These are phyloP conservation scores for Ceratina japonica DNA, from an alignment of 1,140 invertebrate genomes.

Conservation along the genomic window DNA sequence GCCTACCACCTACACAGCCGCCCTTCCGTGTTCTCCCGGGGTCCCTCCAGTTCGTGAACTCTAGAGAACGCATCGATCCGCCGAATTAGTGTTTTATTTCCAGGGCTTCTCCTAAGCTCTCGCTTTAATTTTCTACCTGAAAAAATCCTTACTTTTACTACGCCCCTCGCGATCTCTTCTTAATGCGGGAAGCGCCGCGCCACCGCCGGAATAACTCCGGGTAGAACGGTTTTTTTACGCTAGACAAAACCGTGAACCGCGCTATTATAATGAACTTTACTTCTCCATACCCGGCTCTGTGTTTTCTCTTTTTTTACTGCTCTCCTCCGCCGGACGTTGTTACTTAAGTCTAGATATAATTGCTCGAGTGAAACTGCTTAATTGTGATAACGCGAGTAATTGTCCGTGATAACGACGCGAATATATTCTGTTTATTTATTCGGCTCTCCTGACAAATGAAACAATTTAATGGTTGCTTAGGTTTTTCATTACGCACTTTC, in stretches of 20 bases:
- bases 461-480: too few relatives aligned
- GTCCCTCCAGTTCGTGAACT: constrained; percentile 59
- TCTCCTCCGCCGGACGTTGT: too few relatives aligned
- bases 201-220: constrained; percentile 31
- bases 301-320: not conserved
- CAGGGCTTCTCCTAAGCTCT: constrained; percentile 66
- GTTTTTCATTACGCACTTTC: not conserved
- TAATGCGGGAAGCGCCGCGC: constrained; percentile 10
- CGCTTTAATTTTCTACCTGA: constrained; percentile 75
- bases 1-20: not conserved
- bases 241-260: constrained; percentile 11
- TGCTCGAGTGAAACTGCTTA: constrained; percentile 2
- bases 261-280: constrained; percentile 25
- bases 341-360: constrained; percentile 9
- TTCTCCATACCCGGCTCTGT: not conserved
- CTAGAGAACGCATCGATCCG: constrained; percentile 69
- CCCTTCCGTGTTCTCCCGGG: constrained; percentile 32
- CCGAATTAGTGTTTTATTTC: constrained; percentile 74
- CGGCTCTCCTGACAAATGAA: too few relatives aligned
- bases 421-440: not conserved
- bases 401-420: not conserved
- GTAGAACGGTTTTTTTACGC: constrained; percentile 31
- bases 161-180: constrained; percentile 29
- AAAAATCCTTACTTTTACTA: constrained; percentile 55
- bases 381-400: not conserved